Base-by-base conservation (phyloP, 2,113 vertebrate genomes). In the Nothocercus nigrocapillus region DNA sequence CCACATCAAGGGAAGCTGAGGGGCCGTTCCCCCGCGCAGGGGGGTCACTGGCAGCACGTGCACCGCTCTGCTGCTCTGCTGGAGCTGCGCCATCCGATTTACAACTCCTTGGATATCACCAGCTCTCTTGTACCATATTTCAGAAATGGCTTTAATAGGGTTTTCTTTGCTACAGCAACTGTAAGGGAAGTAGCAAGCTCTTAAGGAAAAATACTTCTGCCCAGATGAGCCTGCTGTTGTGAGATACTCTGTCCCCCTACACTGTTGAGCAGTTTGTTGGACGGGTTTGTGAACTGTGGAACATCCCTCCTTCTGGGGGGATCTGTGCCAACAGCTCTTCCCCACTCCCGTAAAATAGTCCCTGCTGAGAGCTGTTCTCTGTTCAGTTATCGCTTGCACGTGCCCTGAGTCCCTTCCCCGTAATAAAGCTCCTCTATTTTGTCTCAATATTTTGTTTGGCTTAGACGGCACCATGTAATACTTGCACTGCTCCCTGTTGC, bases 1-100 rank as follows among this genome's bases (percentile, higher is more conserved):
- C 78, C 84, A 75, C 70, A 88, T 66, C 67, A 90, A 92, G 88
- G 74, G 86, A 56, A 47, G 38, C 69, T n/a, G 36, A 92, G 81
- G 36, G 73, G 64, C 79, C 68, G 62, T 74, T 70, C 69, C 84
- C 53, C 62, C 63, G 44, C 67, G 40, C 1, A 13, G 63, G 75
- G 49, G 67, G 36, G 69, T 76, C 80, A 68, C 30, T 30, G 34
- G 44, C 42, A 84, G 51, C 61, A 47, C 38, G 19, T 10, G 49
- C 16, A 19, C 47, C 59, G 1, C 8, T 88, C 72, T 66, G 67
- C 38, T 63, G 78, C 66, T 2, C 1, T 3, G 9, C 66, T 72
- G 63, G 61, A 66, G 38, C 38, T 88, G 47, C 2, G 3, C 28
- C 28, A 59, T 34, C n/a, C 2, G 0, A 11, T 88, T 56, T 61